Evolutionary conservation across 2,113 vertebrate species (phyloP).

Genomic region (Muntiacus muntjak): DNA sequence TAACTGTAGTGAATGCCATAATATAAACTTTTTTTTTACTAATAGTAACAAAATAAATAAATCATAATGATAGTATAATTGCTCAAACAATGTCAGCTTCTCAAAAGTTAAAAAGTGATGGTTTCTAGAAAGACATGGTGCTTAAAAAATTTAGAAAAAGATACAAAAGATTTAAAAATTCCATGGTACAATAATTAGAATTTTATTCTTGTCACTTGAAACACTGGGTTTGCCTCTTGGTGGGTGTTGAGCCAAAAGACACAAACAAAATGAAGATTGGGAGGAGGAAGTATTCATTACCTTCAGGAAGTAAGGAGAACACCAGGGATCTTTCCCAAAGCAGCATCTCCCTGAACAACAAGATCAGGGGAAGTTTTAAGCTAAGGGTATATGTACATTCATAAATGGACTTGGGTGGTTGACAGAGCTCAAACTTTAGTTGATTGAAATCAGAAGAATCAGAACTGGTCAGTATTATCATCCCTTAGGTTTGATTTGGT

Average conservation of each 20-base stretch:
- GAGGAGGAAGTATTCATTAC: not conserved
- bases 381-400: not conserved
- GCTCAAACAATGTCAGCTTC: not conserved
- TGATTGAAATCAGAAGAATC: not conserved
- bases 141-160: not conserved
- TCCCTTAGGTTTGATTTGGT: not conserved
- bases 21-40: not conserved
- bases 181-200: not conserved
- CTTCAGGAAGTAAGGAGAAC: not conserved
- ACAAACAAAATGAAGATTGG: not conserved
- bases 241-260: not conserved
- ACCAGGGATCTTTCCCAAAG: not conserved
- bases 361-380: not conserved
- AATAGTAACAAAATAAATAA: not conserved
- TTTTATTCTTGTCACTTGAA: not conserved
- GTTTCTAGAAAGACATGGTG: not conserved
- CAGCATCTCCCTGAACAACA: not conserved
- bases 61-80: not conserved
- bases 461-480: not conserved
- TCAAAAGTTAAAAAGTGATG: not conserved
- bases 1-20: not conserved
- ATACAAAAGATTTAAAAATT: not conserved
- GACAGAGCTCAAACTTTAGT: not conserved
- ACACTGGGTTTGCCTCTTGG: not conserved
- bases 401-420: not conserved